These are phyloP conservation scores for Cuniculus paca DNA, from an alignment of 2,797 vertebrate genomes.

Conservation along the genomic window DNA sequence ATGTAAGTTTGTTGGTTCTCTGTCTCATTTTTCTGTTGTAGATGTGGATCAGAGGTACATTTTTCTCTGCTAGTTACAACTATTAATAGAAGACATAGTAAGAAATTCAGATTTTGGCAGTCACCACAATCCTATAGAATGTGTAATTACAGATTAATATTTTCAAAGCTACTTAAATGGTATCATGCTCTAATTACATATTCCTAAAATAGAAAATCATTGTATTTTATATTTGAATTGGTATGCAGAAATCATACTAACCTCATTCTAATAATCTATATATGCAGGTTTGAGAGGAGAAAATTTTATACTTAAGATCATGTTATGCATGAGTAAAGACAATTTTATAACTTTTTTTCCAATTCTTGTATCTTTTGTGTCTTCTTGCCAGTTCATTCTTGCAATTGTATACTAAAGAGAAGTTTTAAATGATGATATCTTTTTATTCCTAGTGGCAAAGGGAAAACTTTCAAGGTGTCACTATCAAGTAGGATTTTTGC, in stretches of 20 bases:
- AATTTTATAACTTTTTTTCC: slow-evolving; percentile 20
- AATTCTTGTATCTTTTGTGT: background rate
- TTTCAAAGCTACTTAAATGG: slow-evolving; percentile 19
- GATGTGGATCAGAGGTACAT: background rate
- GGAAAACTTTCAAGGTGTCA: background rate
- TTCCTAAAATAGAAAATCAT: background rate
- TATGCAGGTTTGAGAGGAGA: background rate
- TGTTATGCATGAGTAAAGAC: background rate
- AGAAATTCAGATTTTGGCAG: background rate
- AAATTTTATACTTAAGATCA: background rate
- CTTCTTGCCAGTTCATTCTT: background rate
- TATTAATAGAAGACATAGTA: background rate
- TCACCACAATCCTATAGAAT: background rate
- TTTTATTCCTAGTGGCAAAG: background rate
- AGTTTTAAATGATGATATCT: background rate
- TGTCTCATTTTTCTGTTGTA: background rate
- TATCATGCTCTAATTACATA: background rate
- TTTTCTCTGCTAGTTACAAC: background rate
- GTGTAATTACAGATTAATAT: background rate
- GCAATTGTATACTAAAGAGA: background rate
- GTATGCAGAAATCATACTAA: background rate
- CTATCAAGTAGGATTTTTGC: background rate
- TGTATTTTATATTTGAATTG: background rate
- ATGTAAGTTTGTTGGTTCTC: background rate
- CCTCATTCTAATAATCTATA: slow-evolving; percentile 6